Evolutionary conservation across 2,113 vertebrate species (phyloP).

Genomic region (Delphinus delphis): DNA sequence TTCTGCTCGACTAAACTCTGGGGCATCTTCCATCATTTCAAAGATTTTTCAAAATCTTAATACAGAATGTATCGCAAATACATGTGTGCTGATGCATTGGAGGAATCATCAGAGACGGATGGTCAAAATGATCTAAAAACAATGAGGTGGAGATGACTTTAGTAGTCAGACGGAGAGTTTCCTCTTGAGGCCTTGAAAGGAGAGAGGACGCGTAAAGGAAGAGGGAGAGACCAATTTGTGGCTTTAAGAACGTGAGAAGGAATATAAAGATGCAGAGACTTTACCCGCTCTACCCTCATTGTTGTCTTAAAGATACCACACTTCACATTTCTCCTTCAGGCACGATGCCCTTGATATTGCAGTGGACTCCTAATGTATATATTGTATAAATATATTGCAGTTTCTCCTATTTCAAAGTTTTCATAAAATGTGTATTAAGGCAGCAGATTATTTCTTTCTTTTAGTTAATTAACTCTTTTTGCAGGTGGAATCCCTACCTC

Average conservation of each 20-base stretch:
- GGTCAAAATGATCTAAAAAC: background rate
- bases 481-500: background rate
- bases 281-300: background rate
- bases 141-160: background rate
- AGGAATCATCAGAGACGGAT: background rate
- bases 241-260: background rate
- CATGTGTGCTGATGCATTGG: background rate
- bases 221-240: background rate
- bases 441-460: background rate
- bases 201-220: background rate
- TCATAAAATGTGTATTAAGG: background rate
- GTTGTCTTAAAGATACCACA: background rate
- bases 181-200: background rate
- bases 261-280: background rate
- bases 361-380: background rate
- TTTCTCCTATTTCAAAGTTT: background rate
- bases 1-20: background rate
- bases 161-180: background rate
- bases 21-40: background rate
- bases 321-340: background rate
- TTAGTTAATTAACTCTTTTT: background rate
- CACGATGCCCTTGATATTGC: background rate
- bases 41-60: background rate
- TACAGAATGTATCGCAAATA: background rate
- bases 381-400: background rate